Conservation (phyloP, 2,888 invertebrate genomes). For the Orchestes rusci region DNA sequence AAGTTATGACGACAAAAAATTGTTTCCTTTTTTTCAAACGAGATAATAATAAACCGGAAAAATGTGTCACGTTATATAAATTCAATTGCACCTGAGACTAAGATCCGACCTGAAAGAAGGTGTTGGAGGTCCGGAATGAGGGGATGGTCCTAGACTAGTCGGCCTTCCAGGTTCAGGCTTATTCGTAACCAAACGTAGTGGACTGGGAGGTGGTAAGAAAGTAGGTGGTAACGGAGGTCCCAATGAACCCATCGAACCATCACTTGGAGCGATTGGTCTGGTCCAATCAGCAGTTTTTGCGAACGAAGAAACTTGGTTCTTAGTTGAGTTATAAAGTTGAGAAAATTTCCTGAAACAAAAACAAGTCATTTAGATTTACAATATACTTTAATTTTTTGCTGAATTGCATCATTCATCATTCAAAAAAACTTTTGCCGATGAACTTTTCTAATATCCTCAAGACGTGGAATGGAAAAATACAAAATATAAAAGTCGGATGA, state of each 20-base stretch:
- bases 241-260: constrained; percentile 41
- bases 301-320: constrained; percentile 35
- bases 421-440: too few species aligned
- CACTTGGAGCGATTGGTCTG: constrained; percentile 43
- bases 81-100: constrained; percentile 54
- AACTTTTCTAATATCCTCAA: too few species aligned
- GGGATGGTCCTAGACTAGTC: constrained; percentile 43
- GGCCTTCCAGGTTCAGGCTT: constrained; percentile 45
- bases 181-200: constrained; percentile 48
- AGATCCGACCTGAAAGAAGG: constrained; percentile 75
- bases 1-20: too few species aligned
- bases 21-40: too few species aligned
- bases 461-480: too few species aligned
- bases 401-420: too few species aligned
- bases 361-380: too few species aligned
- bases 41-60: too few species aligned
- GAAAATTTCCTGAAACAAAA: constrained; percentile 39
- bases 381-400: too few species aligned
- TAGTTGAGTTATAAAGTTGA: constrained; percentile 40
- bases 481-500: too few species aligned
- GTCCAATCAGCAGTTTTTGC: constrained; percentile 42
- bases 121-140: constrained; percentile 56
- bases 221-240: constrained; percentile 46
- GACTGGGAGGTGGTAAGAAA: constrained; percentile 51
- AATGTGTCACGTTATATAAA: not conserved